Evolutionary conservation across 2,113 vertebrate species (phyloP).

Genomic region (Neogale vison): DNA sequence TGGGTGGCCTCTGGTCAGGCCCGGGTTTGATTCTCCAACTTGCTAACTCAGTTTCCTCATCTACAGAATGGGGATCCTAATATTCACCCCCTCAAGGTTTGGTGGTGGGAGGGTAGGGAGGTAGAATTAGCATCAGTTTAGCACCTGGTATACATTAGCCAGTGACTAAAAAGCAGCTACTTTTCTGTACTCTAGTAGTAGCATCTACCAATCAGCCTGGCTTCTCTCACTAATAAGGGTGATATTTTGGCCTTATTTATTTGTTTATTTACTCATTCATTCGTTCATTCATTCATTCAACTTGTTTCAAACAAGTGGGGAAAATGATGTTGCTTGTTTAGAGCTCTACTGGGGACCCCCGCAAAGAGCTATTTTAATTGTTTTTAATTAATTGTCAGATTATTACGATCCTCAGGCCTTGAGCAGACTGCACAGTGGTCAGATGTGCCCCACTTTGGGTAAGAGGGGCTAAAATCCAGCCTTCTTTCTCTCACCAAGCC

Average conservation of each 20-base stretch:
- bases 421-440: neutral
- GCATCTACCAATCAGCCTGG: neutral
- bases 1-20: neutral
- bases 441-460: neutral
- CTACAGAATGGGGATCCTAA: neutral
- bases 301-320: neutral
- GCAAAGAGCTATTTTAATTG: neutral
- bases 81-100: neutral
- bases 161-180: neutral
- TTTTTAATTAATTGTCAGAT: neutral
- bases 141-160: neutral
- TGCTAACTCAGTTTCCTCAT: neutral
- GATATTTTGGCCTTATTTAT: neutral
- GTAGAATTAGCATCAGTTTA: neutral
- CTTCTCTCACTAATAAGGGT: neutral
- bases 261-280: neutral
- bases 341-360: neutral
- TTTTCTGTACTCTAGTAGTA: neutral
- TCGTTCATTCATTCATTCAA: neutral
- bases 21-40: neutral
- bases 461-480: neutral
- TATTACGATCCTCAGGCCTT: neutral
- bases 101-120: no score
- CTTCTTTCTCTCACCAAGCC: neutral
- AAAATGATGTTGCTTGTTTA: neutral